These are phyloP conservation scores for Pelmatolapia mariae DNA, from an alignment of 2,113 vertebrate species.

Conservation along the genomic window DNA sequence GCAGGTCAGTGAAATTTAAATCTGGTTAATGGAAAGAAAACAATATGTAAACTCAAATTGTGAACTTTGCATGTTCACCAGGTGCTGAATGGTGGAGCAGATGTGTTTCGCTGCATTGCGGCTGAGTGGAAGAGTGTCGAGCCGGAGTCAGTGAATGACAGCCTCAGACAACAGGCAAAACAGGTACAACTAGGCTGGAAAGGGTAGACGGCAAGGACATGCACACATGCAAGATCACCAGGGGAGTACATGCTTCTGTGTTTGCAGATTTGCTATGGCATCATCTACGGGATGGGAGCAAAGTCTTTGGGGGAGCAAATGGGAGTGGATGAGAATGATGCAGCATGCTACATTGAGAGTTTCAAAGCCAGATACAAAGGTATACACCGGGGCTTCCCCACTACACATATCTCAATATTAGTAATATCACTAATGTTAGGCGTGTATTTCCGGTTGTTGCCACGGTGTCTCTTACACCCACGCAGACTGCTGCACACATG, in stretches of 20 bases:
- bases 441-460: not conserved
- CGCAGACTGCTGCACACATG: not conserved
- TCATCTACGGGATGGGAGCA: conserved; percentile 96
- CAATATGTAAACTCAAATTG: not conserved
- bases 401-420: not conserved
- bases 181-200: conserved; percentile 72
- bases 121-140: conserved; percentile 93
- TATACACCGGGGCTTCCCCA: conserved; percentile 23
- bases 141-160: conserved; percentile 76
- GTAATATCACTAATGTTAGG: not conserved
- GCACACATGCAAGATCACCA: not conserved
- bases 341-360: conserved; percentile 87
- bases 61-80: conserved; percentile 23
- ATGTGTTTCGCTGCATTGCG: conserved; percentile 92
- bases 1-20: conserved; percentile 32
- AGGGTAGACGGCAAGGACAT: not conserved
- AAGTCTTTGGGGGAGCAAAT: conserved; percentile 95
- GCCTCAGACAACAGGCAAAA: conserved; percentile 89
- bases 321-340: conserved; percentile 88
- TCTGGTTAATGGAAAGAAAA: not conserved
- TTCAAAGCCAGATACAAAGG: conserved; percentile 95
- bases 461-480: not conserved
- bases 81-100: conserved; percentile 81
- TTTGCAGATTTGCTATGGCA: conserved; percentile 94
- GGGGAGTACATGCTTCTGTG: not conserved